These are phyloP conservation scores for Melanotaenia trifasciata DNA, from an alignment of 2,797 vertebrate species.

Conservation along the genomic window DNA sequence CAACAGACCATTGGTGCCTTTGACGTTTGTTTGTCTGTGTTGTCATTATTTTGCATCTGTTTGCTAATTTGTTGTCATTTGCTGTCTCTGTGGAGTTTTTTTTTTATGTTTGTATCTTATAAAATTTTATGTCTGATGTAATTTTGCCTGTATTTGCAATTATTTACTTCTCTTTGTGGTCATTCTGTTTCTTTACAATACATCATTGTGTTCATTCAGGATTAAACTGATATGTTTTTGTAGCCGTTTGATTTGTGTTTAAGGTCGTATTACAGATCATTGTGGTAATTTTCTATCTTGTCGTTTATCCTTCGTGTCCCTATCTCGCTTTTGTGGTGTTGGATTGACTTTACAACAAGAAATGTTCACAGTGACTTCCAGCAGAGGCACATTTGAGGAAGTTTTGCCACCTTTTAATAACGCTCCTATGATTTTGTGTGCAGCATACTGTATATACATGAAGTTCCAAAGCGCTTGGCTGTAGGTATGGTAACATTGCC, in stretches of 20 bases:
- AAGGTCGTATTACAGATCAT: background rate
- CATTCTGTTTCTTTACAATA: no score
- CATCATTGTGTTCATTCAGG: background rate
- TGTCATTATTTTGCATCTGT: background rate
- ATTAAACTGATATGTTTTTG: background rate
- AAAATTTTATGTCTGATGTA: background rate
- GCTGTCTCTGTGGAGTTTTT: background rate
- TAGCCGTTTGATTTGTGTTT: background rate
- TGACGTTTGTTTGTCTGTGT: no score
- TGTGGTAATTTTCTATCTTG: background rate
- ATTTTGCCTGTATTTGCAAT: background rate
- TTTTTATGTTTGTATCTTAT: background rate
- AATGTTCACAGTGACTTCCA: background rate
- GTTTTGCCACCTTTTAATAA: background rate
- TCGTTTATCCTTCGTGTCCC: no score
- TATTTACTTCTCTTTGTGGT: background rate
- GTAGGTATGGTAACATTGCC: background rate
- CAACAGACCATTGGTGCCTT: no score
- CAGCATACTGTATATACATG: background rate
- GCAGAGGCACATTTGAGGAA: background rate
- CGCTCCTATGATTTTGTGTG: no score
- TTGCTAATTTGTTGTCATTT: background rate
- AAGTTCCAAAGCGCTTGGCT: background rate
- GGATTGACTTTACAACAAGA: background rate
- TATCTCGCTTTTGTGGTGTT: background rate